Evolutionary conservation across 1,140 invertebrate species (phyloP).

Genomic region (Bombus huntii): DNA sequence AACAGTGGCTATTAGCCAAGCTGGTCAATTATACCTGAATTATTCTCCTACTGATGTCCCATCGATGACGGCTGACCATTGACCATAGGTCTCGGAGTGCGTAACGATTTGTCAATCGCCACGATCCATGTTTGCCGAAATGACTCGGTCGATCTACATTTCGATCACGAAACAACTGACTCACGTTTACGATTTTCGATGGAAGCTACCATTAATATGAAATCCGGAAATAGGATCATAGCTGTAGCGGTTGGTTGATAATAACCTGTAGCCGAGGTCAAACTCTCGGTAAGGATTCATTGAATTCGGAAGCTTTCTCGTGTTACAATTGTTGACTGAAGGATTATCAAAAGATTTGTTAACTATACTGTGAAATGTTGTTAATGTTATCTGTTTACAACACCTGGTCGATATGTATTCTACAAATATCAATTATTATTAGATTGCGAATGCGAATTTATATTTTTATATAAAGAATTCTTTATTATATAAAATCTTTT

Average conservation of each 20-base stretch:
- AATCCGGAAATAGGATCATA: not conserved
- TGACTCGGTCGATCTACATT: conserved; percentile 31
- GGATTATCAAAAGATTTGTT: no score
- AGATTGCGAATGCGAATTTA: no score
- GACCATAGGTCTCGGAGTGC: not conserved
- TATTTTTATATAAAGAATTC: no score
- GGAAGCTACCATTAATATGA: conserved; percentile 2
- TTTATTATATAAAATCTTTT: no score
- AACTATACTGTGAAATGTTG: no score
- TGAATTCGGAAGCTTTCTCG: not conserved
- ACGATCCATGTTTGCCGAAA: conserved; percentile 56
- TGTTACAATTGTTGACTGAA: not conserved
- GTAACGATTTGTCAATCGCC: conserved; percentile 49
- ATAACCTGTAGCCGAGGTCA: not conserved
- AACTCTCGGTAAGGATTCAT: not conserved
- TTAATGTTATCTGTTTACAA: no score
- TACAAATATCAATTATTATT: no score
- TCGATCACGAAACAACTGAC: not conserved
- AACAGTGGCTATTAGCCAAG: conserved; percentile 70
- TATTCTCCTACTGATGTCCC: conserved; percentile 65
- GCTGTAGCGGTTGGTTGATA: not conserved
- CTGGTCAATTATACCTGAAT: conserved; percentile 73
- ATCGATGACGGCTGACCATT: conserved; percentile 43
- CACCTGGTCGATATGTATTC: no score
- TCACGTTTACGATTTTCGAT: conserved; percentile 20